A percentile compares a stretch with the other conserved stretches of the same genome.
These are phyloP conservation scores for Silurus asotus DNA, from an alignment of 2,113 vertebrate species.

Conservation along the genomic window DNA sequence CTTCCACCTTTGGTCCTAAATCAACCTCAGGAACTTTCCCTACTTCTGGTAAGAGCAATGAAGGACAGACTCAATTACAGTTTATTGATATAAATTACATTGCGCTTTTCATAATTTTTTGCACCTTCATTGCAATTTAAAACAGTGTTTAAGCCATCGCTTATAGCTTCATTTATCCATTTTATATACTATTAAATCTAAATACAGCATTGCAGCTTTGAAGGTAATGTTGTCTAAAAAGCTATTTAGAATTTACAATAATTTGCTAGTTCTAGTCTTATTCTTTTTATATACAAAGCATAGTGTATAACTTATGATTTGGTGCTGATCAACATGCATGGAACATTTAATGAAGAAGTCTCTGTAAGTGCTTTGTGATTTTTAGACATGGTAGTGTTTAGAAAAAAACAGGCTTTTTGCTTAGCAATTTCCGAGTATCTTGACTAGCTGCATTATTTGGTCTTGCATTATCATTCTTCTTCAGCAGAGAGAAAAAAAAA, in stretches of 20 bases:
- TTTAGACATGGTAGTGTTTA: neutral
- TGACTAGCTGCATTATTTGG: neutral
- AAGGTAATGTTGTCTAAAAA: neutral
- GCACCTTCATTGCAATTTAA: neutral
- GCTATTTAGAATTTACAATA: neutral
- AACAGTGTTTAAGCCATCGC: neutral
- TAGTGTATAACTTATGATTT: neutral
- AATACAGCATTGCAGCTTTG: too few relatives aligned
- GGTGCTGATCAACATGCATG: neutral
- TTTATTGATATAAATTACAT: neutral
- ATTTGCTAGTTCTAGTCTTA: neutral
- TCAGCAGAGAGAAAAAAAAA: neutral
- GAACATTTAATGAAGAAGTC: neutral
- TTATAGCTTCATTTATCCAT: neutral
- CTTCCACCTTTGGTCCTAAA: constrained; percentile 50
- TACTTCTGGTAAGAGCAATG: constrained; percentile 52
- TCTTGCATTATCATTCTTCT: neutral
- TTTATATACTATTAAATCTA: neutral
- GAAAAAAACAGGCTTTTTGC: neutral
- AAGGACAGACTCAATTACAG: neutral
- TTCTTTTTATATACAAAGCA: neutral
- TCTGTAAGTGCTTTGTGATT: neutral
- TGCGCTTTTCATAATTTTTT: neutral
- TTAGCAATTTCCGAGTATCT: neutral
- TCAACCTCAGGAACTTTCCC: constrained; percentile 49